Conservation (phyloP, 2,888 invertebrate genomes). For the Osmoderma eremita region DNA sequence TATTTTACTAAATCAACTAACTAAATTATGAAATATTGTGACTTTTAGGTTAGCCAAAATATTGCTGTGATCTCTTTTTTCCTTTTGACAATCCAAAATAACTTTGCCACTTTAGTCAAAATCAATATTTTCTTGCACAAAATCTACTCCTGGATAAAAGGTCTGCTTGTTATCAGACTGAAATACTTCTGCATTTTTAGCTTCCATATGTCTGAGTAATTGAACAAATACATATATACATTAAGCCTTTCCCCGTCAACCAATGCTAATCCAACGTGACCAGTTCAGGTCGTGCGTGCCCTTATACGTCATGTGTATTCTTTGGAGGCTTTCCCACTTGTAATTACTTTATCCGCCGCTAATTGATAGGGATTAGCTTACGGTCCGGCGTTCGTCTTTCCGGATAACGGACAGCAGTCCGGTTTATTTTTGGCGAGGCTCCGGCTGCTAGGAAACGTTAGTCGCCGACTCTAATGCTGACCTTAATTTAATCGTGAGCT, state of each 20-base stretch:
- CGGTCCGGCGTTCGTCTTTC: constrained; percentile 1
- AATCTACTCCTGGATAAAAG: no score
- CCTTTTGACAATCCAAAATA: no score
- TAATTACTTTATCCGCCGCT: constrained; percentile 24
- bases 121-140: no score
- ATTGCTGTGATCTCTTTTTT: no score
- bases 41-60: no score
- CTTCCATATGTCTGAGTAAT: no score
- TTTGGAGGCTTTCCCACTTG: constrained; percentile 6
- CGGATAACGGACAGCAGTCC: constrained; percentile 10
- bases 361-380: constrained; percentile 32
- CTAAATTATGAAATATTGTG: no score
- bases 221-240: no score
- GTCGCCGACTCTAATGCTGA: background rate
- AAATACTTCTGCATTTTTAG: no score
- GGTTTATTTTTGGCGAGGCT: constrained; percentile 17
- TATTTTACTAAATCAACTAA: no score
- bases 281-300: constrained; percentile 4
- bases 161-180: no score
- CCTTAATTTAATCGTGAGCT: constrained; percentile 5
- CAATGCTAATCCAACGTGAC: constrained; percentile 20
- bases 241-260: background rate
- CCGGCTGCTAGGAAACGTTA: background rate
- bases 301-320: background rate
- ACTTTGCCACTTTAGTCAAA: no score